Conservation (phyloP, 2,797 vertebrate genomes). For the Neosalanx taihuensis region DNA sequence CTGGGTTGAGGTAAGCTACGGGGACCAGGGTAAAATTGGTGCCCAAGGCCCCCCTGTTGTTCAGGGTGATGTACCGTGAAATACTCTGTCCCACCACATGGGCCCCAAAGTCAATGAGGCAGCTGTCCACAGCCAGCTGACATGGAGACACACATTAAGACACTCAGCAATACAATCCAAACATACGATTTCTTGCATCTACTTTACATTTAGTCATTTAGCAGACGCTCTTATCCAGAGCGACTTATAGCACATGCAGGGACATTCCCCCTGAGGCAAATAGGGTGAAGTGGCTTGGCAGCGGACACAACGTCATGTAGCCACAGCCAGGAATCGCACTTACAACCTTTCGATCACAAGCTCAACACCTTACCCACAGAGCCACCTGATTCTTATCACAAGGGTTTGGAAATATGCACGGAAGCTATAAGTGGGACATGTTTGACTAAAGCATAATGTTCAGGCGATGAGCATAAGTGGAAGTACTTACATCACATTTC, state of each 20-base stretch:
- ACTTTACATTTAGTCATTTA: too few relatives aligned
- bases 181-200: too few relatives aligned
- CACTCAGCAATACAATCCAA: not conserved
- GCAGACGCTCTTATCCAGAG: too few relatives aligned
- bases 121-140: constrained; percentile 85
- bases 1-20: constrained; percentile 45
- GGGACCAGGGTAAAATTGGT: constrained; percentile 74
- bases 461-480: not conserved
- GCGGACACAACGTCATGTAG: too few relatives aligned
- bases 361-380: too few relatives aligned
- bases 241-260: too few relatives aligned
- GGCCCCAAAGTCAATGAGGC: constrained; percentile 83
- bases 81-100: constrained; percentile 86
- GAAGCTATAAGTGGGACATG: not conserved
- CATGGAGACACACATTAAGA: constrained; percentile 41
- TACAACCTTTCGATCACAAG: too few relatives aligned
- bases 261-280: too few relatives aligned
- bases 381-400: too few relatives aligned
- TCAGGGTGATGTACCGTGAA: constrained; percentile 80
- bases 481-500: constrained; percentile 79
- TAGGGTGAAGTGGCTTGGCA: too few relatives aligned
- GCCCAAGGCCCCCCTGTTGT: constrained; percentile 84
- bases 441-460: not conserved
- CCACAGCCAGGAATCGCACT: too few relatives aligned
- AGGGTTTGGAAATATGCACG: not conserved